Evolutionary conservation across 1,140 invertebrate species (phyloP), one percentile per base, ranked within the genome.

Genomic region (Conus ventricosus): DNA sequence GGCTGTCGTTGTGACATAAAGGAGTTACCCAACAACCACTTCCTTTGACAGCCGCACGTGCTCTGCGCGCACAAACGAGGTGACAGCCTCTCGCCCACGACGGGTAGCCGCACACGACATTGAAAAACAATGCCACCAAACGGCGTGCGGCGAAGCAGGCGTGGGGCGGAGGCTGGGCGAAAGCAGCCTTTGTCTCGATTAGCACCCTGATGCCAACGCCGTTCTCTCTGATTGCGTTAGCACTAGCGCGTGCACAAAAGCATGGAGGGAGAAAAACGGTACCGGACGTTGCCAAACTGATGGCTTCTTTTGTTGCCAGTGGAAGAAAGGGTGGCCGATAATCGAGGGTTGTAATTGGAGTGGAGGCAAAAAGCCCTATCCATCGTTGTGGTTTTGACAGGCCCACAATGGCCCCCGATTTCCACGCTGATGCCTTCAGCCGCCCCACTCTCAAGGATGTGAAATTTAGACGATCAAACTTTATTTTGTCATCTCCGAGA

Each of bases 221-320:
- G 27, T 55, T 83, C 54, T 57, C 81, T 83, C 81, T 83, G 81
- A 83, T 83, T 83, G 81, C 81, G 23, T 83, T 83, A 83, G 53
- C 81, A 83, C 81, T 25, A 83, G 81, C 53, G 15, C 81, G 10
- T 7, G 39, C 81, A 83, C 81, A 83, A 83, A 83, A 20, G 27
- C 7, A 63, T 11, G 55, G 11, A 25, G 55, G 54, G 55, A n/a
- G 57, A 67, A 84, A 60, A 84, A 84, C 82, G 57, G 82, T 63
- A 81, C 80, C 82, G 82, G 82, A 84, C 57, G 55, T 63, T 60
- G 25, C 55, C 54, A 84, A 84, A 84, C 55, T 25, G 55, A 63
- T 84, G 82, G 82, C 82, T 84, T 84, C 82, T 39, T 27, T 84
- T 84, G 82, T 84, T 60, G 27, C 80, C 80, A 81, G 80, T 81